Conservation (phyloP, 2,113 vertebrate species). For the Syngnathoides biaculeatus region DNA sequence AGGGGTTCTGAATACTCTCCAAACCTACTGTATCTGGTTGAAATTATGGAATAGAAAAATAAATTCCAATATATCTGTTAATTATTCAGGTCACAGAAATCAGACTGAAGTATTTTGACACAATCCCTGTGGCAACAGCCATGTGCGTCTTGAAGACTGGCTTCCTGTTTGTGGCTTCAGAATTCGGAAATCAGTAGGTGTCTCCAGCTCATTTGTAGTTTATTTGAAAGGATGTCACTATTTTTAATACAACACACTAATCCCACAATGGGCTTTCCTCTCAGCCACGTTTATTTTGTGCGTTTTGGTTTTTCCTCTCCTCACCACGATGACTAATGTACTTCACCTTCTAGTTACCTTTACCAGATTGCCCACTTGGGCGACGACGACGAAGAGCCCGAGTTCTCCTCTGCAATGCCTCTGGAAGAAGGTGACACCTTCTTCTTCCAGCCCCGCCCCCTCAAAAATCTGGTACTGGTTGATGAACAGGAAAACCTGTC, state of each 20-base stretch:
- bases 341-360: conserved; percentile 78
- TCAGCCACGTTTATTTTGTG: not conserved
- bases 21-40: not conserved
- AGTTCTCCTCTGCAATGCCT: conserved; percentile 99
- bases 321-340: not conserved
- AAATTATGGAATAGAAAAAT: not conserved
- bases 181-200: conserved; percentile 99
- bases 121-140: conserved; percentile 91
- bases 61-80: not conserved
- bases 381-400: conserved; percentile 95
- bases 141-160: conserved; percentile 99
- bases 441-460: conserved; percentile 94
- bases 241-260: not conserved
- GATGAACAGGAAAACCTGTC: conserved; percentile 95
- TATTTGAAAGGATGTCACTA: not conserved
- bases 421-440: conserved; percentile 97
- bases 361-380: conserved; percentile 98
- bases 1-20: too few relatives aligned
- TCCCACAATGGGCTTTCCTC: not conserved
- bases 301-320: not conserved
- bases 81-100: conserved; percentile 91
- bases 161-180: conserved; percentile 94
- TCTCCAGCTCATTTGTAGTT: not conserved
- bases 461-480: conserved; percentile 95
- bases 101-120: conserved; percentile 96